Percentiles rank a stretch among this genome's conserved stretches.
phyloP scores from a whole-genome alignment of 2,888 invertebrate species.

The Lampropteryx suffumata region DNA sequence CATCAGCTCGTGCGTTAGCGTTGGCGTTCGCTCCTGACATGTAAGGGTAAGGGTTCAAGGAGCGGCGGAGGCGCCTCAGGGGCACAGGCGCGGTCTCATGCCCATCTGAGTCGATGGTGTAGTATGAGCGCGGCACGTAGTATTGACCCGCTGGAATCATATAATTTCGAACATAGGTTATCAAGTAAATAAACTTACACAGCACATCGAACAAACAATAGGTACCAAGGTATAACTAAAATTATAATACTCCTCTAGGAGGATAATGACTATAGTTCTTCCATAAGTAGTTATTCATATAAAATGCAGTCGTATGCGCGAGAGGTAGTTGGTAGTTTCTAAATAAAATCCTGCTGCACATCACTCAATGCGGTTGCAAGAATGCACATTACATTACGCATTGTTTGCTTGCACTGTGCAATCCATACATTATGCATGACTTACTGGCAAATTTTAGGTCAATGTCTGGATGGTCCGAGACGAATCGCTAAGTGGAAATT shows the following conservation, averaged over 20 bases:
- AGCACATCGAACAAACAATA: too few species aligned
- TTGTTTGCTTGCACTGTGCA: not conserved
- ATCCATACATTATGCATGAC: constrained; percentile 21
- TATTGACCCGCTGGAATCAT: constrained; percentile 77
- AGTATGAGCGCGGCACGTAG: constrained; percentile 84
- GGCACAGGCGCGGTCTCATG: constrained; percentile 77
- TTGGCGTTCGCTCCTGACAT: constrained; percentile 44
- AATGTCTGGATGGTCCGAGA: constrained; percentile 6
- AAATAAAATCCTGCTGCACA: constrained; percentile 10
- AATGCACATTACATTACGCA: constrained; percentile 10
- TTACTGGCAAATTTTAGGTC: constrained; percentile 25
- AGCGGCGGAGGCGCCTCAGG: constrained; percentile 68
- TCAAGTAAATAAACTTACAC: not conserved
- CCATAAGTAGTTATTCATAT: too few species aligned
- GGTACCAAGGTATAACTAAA: too few species aligned
- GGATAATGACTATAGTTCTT: too few species aligned
- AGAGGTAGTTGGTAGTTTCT: too few species aligned
- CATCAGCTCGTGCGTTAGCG: constrained; percentile 28
- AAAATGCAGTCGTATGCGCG: too few species aligned
- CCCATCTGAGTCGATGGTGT: constrained; percentile 81
- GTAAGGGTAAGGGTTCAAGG: constrained; percentile 54
- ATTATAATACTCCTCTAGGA: too few species aligned
- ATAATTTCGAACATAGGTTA: not conserved
- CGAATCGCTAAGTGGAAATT: constrained; percentile 18
- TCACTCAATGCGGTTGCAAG: constrained; percentile 11